Percentiles rank a stretch among this genome's conserved stretches.
These are phyloP conservation scores for Calliphora vicina DNA, from an alignment of 1,140 invertebrate species.

Conservation along the genomic window DNA sequence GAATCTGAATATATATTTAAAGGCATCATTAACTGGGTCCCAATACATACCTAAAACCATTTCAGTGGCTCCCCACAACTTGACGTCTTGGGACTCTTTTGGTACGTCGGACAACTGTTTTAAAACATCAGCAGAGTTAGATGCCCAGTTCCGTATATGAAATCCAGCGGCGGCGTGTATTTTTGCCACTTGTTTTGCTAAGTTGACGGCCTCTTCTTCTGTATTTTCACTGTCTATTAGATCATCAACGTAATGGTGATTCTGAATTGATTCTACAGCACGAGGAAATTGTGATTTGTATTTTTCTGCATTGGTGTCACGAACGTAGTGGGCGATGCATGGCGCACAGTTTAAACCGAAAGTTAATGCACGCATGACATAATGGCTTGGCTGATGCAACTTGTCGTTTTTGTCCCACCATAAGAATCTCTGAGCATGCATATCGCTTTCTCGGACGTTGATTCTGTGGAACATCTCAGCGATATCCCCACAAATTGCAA, in stretches of 20 bases:
- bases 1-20: conserved; percentile 29
- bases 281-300: conserved; percentile 35
- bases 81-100: background rate
- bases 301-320: conserved; percentile 45
- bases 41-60: conserved; percentile 37
- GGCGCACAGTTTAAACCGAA: conserved; percentile 54
- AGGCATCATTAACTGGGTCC: conserved; percentile 2
- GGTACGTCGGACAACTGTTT: background rate
- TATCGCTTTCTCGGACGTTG: background rate
- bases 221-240: conserved; percentile 48
- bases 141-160: conserved; percentile 40
- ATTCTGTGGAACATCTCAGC: conserved; percentile 22
- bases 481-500: background rate
- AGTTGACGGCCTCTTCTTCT: conserved; percentile 36
- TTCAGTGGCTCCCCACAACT: background rate
- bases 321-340: conserved; percentile 45
- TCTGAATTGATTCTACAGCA: conserved; percentile 47
- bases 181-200: conserved; percentile 42
- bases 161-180: conserved; percentile 45
- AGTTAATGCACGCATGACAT: conserved; percentile 50
- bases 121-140: background rate
- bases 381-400: conserved; percentile 15
- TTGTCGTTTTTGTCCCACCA: background rate
- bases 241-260: conserved; percentile 60
- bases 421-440: background rate